phyloP scores from a whole-genome alignment of 2,797 vertebrate genomes.

The Pantherophis vulpinus region DNA sequence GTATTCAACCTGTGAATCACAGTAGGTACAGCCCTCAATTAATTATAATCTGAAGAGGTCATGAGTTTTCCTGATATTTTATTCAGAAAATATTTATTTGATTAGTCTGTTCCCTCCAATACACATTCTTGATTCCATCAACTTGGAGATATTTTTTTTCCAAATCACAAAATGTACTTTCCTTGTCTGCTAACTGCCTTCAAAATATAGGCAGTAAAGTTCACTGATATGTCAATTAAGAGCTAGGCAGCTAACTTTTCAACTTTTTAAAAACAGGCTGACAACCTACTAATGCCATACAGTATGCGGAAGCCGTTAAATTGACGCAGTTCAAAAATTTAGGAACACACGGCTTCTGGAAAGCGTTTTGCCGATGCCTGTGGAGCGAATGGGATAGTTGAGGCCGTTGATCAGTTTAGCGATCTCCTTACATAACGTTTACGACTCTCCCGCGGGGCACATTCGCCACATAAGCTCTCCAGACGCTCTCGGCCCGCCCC shows the following conservation, averaged over 20 bases:
- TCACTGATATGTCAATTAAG: neutral
- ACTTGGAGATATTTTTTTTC: neutral
- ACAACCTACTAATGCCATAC: slow-evolving; percentile 47
- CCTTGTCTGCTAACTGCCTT: neutral
- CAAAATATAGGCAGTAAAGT: neutral
- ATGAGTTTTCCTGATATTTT: neutral
- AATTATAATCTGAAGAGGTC: neutral
- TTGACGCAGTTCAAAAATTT: slow-evolving; percentile 52
- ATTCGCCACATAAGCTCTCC: no score
- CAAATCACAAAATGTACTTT: neutral
- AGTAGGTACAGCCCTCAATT: neutral
- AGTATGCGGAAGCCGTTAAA: slow-evolving; percentile 53
- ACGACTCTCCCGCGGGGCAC: no score
- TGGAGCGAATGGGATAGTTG: neutral
- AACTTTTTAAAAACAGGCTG: neutral
- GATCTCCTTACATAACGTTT: neutral
- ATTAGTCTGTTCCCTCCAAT: neutral
- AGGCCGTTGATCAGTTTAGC: neutral
- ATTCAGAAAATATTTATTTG: neutral
- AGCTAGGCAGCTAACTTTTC: neutral
- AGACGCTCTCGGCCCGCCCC: neutral
- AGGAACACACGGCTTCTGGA: slow-evolving; percentile 45
- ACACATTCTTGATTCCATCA: neutral
- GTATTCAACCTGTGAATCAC: neutral
- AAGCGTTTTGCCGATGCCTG: slow-evolving; percentile 26